phyloP scores from a whole-genome alignment of 1,140 invertebrate genomes.

The Batillaria attramentaria region DNA sequence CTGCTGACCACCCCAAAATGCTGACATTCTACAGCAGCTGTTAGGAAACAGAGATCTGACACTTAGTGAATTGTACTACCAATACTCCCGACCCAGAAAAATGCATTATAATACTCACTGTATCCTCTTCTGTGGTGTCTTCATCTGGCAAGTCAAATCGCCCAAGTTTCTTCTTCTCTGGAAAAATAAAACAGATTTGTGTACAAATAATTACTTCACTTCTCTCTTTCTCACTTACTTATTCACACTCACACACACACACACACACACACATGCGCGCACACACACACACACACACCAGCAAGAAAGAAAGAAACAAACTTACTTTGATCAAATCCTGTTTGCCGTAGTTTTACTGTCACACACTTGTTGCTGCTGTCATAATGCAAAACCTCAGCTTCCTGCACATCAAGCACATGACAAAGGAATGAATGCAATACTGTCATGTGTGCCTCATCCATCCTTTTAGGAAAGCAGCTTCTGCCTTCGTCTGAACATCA shows the following conservation, averaged over 20 bases:
- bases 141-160: conserved; percentile 27
- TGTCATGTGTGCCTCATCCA: too few relatives aligned
- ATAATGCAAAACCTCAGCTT: conserved; percentile 37
- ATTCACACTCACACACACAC: too few relatives aligned
- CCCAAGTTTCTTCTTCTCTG: conserved; percentile 10
- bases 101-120: too few relatives aligned
- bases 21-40: too few relatives aligned
- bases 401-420: conserved; percentile 27
- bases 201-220: neutral
- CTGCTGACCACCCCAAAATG: too few relatives aligned
- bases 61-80: too few relatives aligned
- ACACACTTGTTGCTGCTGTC: conserved; percentile 28
- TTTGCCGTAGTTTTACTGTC: neutral
- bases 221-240: neutral
- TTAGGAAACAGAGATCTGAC: too few relatives aligned
- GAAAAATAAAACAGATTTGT: conserved; percentile 1
- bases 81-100: too few relatives aligned
- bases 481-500: too few relatives aligned
- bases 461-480: too few relatives aligned
- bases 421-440: too few relatives aligned
- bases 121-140: neutral
- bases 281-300: too few relatives aligned
- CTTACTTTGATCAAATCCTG: neutral
- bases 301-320: neutral
- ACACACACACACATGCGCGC: neutral